Evolutionary conservation across 2,113 vertebrate species (phyloP).

Genomic region (Amazona vittata): DNA sequence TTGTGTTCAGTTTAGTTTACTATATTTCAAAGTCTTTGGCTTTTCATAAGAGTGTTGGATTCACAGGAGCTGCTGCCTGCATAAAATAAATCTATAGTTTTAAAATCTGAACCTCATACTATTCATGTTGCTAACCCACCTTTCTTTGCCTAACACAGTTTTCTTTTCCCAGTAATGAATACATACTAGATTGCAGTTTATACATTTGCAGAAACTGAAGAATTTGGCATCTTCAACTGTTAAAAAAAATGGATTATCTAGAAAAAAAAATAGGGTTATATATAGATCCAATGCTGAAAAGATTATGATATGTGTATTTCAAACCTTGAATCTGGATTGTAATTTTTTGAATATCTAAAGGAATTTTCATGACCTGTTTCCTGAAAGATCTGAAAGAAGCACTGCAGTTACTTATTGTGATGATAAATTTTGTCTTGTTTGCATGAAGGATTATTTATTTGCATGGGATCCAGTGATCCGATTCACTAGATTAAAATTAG

Average conservation of each 20-base stretch:
- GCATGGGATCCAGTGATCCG: not conserved
- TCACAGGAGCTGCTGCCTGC: not conserved
- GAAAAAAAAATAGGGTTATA: not conserved
- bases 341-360: not conserved
- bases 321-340: not conserved
- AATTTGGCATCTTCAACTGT: not conserved
- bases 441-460: not conserved
- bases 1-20: not conserved
- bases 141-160: not conserved
- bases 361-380: not conserved
- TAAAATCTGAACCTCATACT: not conserved
- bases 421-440: not conserved
- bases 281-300: not conserved
- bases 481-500: not conserved
- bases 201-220: not conserved
- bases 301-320: not conserved
- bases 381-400: not conserved
- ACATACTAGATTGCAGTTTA: not conserved
- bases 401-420: rapidly evolving
- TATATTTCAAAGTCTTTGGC: not conserved
- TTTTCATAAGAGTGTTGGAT: not conserved
- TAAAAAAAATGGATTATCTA: not conserved
- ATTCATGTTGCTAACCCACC: not conserved
- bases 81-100: not conserved
- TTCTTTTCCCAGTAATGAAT: not conserved